Evolutionary conservation across 1,140 invertebrate genomes (phyloP), one percentile per base, ranked within the genome.

Genomic region (Pogonomyrmex barbatus): DNA sequence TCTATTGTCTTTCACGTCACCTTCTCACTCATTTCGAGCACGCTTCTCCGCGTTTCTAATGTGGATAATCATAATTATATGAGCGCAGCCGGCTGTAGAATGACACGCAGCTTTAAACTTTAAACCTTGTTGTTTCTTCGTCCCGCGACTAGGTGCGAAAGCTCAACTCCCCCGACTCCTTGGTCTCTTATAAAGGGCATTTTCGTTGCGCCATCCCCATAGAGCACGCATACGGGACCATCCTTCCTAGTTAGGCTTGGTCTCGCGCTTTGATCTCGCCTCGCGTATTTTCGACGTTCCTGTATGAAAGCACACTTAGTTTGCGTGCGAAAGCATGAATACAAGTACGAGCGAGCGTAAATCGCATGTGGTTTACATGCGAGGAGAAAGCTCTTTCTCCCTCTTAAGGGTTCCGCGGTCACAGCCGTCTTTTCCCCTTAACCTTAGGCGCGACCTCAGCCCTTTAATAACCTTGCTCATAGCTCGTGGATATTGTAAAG

Each of bases 231-330:
- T 52, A 54, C 60, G 60, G 30, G 73, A 17, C 42, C 39, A 82
- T 71, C 30, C 67, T 82, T 82, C 39, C 54, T 50, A 33, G 68
- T 62, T 83, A 71, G 78, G 50, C 60, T 52, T 14, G 52, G 47
- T 75, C 78, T 60, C 54, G 14, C 47, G 79, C 88, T 89, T 90
- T 89, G 89, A 90, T 90, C 89, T 89, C 9, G 62, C 50, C 65
- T n/a, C 77, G 70, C 54, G 65, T 81, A 89, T 84, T 87, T 84
- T 84, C 77, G 47, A 65, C 71, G 33, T 63, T 24, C 67, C 50
- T 9, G 6, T 58, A 50, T n/a, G 36, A 87, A 42, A 67, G 75
- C 36, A 58, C 63, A 9, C 82, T 50, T 4, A 54, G 47, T 42
- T 39, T 60, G 39, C 73, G n/a, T 30, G 30, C 36, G 65, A 17